Evolutionary conservation across 64 coral and sea anemone species (phyloP).

Genomic region (Montipora capricornis): DNA sequence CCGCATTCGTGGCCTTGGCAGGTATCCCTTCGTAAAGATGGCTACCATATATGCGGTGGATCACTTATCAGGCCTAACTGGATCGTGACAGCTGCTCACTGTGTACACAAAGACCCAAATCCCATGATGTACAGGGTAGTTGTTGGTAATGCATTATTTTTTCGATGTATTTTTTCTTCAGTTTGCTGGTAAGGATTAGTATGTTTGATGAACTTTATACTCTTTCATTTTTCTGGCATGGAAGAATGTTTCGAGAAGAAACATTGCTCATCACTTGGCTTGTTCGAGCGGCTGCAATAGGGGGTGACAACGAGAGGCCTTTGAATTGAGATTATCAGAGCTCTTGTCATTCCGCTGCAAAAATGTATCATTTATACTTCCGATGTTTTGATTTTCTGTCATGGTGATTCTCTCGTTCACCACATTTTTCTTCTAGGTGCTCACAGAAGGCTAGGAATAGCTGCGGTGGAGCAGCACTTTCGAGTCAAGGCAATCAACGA

Average conservation of each 20-base stretch:
- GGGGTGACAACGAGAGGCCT: no score
- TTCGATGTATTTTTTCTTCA: no score
- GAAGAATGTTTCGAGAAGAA: no score
- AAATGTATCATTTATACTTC: no score
- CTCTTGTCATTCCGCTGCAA: no score
- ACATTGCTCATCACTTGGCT: no score
- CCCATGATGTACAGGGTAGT: conserved; percentile 5
- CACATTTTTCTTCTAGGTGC: conserved; percentile 8
- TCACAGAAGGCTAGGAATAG: background rate
- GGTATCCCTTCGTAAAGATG: background rate
- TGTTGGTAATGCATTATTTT: background rate
- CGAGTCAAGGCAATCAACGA: conserved; percentile 37
- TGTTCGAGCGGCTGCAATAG: no score
- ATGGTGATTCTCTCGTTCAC: background rate
- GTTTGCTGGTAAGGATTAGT: no score
- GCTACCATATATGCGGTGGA: conserved; percentile 30
- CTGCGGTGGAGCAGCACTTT: conserved; percentile 44
- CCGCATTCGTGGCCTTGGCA: conserved; percentile 43
- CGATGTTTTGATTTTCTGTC: no score
- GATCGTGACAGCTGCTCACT: conserved; percentile 29
- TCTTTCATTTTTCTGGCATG: no score
- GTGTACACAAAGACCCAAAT: background rate
- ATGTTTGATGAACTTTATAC: no score
- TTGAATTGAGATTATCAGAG: no score
- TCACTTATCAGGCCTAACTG: conserved; percentile 21